Evolutionary conservation across 2,888 invertebrate genomes (phyloP), one percentile per base, ranked within the genome.

Genomic region (Diarsia rubi): DNA sequence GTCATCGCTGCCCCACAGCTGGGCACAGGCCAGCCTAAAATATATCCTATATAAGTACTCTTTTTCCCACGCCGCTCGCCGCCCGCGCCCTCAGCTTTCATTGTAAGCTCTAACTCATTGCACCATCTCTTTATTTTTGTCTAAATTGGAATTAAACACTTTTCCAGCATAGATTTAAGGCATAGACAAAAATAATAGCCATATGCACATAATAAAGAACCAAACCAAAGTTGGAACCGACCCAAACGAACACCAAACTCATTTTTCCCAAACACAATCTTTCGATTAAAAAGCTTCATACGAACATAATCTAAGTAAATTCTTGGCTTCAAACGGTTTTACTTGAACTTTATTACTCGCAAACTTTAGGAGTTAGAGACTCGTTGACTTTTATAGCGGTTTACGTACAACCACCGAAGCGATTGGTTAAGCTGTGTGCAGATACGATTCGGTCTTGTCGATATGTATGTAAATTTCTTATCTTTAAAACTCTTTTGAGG

Each of bases 331-430:
- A 59, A 82, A 73, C 72, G 64, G 31, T 68, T 76, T 52, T 68
- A 45, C 63, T 75, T 68, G 16, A 76, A 82, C 77, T 84, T 85
- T 83, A 85, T 78, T 73, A 60, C 78, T 52, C 57, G 63, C 80
- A 75, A 90, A 90, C 83, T 90, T 87, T 37, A 84, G 86, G 69
- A 75, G 82, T 93, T 92, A 91, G 91, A 86, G 81, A 89, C 91
- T 91, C 92, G 91, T 93, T 92, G 90, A 90, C 87, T 94, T 94
- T 94, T 94, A 94, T 91, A 87, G 90, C 88, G 91, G 89, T 93
- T 94, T 94, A 94, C 94, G 92, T 92, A 92, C 89, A 86, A 89
- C 91, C 91, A 85, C 90, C 85, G 89, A 90, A 82, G 86, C 83
- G 83, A 86, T 87, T 86, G 86, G 87, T 79, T 75, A 84, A 75